Conservation (phyloP, 2,888 invertebrate genomes). For the Lepidochrysops patricia region DNA sequence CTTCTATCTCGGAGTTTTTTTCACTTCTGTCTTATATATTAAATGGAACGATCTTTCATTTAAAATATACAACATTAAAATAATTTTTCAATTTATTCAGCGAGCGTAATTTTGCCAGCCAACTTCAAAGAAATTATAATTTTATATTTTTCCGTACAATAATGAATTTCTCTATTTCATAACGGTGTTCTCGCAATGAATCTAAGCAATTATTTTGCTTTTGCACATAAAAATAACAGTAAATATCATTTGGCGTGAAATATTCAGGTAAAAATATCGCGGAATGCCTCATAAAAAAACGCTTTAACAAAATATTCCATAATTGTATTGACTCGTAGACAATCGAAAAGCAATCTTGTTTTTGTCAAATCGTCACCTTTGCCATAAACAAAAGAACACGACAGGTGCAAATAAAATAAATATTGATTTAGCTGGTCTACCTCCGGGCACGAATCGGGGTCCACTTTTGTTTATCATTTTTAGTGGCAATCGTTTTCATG, state of each 20-base stretch:
- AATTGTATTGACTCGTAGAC: not conserved
- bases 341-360: not conserved
- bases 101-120: not conserved
- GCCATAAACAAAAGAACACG: not conserved
- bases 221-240: not conserved
- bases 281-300: not conserved
- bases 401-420: not conserved
- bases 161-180: slow-evolving; percentile 15
- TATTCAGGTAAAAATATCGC: not conserved
- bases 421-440: not conserved
- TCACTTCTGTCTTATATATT: too few relatives aligned
- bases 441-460: not conserved
- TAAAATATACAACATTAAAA: not conserved
- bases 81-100: not conserved
- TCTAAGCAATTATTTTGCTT: not conserved
- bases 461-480: not conserved
- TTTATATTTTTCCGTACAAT: slow-evolving; percentile 11
- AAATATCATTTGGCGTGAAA: not conserved
- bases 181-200: not conserved
- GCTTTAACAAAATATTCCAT: not conserved
- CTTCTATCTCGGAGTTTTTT: too few relatives aligned
- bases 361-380: not conserved
- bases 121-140: slow-evolving; percentile 3
- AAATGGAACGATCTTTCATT: not conserved
- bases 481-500: not conserved